phyloP scores from a whole-genome alignment of 2,888 invertebrate genomes.

The Dendrolimus pini region DNA sequence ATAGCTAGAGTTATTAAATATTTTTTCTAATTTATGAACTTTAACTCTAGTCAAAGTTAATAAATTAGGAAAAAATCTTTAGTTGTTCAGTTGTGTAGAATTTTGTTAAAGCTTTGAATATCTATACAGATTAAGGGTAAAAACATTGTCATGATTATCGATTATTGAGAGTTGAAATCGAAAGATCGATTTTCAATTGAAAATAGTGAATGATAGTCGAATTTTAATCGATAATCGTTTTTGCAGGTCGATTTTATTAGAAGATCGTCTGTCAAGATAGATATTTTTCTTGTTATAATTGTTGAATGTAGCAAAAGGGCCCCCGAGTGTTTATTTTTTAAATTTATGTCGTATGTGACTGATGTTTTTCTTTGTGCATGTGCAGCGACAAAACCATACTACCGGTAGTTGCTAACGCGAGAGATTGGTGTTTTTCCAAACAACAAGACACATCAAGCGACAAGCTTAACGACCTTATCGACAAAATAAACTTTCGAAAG shows the following conservation, averaged over 20 bases:
- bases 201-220: not conserved
- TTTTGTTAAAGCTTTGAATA: not conserved
- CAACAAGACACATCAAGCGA: constrained; percentile 40
- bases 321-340: constrained; percentile 10
- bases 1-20: not conserved
- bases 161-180: not conserved
- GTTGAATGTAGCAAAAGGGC: constrained; percentile 11
- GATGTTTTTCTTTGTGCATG: constrained; percentile 51
- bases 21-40: no score
- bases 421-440: constrained; percentile 61
- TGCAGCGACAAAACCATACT: constrained; percentile 64
- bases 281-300: not conserved
- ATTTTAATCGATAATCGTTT: not conserved
- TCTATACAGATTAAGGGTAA: not conserved
- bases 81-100: not conserved
- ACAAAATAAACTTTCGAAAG: constrained; percentile 46
- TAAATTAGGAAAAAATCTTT: not conserved
- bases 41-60: no score
- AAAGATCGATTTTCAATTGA: not conserved
- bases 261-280: not conserved
- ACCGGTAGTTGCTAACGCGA: constrained; percentile 65
- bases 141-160: not conserved
- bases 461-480: constrained; percentile 45
- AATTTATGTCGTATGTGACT: constrained; percentile 27
- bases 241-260: not conserved